Evolutionary conservation across 1,140 invertebrate species (phyloP), one percentile per base, ranked within the genome.

Genomic region (Caerostris darwini): DNA sequence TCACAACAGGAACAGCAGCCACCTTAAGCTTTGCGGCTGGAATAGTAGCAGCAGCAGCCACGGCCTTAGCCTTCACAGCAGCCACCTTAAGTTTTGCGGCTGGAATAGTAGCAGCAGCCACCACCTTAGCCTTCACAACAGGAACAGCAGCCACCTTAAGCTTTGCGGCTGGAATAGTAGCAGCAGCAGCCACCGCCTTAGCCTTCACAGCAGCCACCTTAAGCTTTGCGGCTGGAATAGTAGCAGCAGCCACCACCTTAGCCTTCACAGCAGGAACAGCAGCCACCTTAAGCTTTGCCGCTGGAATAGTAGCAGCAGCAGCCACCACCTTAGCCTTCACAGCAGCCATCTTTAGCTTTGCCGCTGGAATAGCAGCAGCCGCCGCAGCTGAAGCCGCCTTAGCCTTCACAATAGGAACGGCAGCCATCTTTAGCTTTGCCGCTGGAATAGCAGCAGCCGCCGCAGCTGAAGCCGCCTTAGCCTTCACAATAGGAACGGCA

Each of bases 301-400:
- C 8, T 19, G 85, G 82, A 54, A 10, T 19, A 7, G 83, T 81
- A 67, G 61, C 59, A 7, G 56, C 83, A 19, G 83, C 61, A 86
- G 83, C 81, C 3, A 93, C 3, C 17, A 61, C 82, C n/a, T 94
- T 94, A 69, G 59, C 83, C 71, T 93, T 93, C 57, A 81, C 56
- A 53, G 90, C 91, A 69, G 83, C 91, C 2, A 14, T 56, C 61
- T 53, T 91, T 0, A 67, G 6, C n/a, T 67, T 88, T 67, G 19
- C 94, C 57, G 17, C 86, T 53, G 69, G 8, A 54, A 17, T n/a
- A 34, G 34, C 83, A 5, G 67, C 17, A 34, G 34, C 89, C 3
- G 67, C 95, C 34, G 90, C 88, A 19, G 56, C 19, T 57, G n/a
- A n/a, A n/a, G n/a, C n/a, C n/a, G 67, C 64, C 54, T 53, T 91